A percentile compares a stretch with the other conserved stretches of the same genome.
phyloP scores from a whole-genome alignment of 2,888 invertebrate species.

The Cryptophagus acutangulus region DNA sequence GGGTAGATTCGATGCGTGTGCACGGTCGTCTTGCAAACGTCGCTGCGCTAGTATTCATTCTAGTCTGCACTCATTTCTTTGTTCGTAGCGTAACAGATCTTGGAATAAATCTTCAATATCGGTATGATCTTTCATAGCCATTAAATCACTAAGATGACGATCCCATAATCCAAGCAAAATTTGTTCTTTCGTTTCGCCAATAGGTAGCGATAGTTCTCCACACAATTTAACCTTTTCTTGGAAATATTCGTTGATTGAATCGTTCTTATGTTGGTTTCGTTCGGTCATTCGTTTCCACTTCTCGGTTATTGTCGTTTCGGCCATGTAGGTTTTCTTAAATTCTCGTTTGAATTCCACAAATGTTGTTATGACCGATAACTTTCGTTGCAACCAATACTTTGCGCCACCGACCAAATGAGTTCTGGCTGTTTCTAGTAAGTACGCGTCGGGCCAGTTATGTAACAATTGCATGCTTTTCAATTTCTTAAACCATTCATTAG shows the following conservation, averaged over 20 bases:
- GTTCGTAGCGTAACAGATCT: background rate
- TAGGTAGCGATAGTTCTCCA: constrained; percentile 4
- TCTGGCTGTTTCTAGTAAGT: too few relatives aligned
- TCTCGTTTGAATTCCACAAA: background rate
- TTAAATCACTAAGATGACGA: constrained; percentile 9
- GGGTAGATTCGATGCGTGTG: too few relatives aligned
- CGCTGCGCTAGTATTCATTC: background rate
- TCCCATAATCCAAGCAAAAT: constrained; percentile 14
- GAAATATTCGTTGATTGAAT: constrained; percentile 5
- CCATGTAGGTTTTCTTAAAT: background rate
- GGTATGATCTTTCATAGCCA: background rate
- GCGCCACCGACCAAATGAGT: too few relatives aligned
- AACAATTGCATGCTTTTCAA: too few relatives aligned
- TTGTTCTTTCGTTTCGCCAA: constrained; percentile 10
- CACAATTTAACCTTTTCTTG: constrained; percentile 11
- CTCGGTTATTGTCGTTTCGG: background rate
- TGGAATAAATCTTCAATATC: background rate
- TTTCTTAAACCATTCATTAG: too few relatives aligned
- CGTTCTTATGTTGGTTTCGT: constrained; percentile 1
- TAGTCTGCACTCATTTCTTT: background rate
- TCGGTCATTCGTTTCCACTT: constrained; percentile 1
- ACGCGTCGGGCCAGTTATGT: too few relatives aligned
- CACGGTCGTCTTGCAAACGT: too few relatives aligned
- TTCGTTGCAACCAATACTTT: too few relatives aligned
- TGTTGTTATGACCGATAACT: too few relatives aligned